A percentile compares a stretch with the other conserved stretches of the same genome.
Evolutionary conservation across 92 coral and sea anemone species (phyloP).

Genomic region (Plumapathes pennacea): DNA sequence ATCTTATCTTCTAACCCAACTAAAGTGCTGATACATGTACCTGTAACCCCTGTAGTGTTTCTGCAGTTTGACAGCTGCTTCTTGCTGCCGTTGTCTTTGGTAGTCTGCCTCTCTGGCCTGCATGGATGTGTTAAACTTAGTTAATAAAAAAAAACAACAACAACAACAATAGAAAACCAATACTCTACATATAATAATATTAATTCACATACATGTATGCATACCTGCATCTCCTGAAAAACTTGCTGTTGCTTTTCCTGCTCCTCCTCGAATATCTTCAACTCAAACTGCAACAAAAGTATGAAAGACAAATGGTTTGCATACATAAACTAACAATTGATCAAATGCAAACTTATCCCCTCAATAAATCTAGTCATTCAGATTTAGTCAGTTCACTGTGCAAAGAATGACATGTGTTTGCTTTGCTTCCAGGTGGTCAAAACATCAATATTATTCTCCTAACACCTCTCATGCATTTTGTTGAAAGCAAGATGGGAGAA

Average conservation of each 20-base stretch:
- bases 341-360: too few relatives aligned
- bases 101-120: constrained; percentile 76
- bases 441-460: not conserved
- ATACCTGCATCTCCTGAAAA: constrained; percentile 68
- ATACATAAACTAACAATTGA: too few relatives aligned
- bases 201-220: not conserved
- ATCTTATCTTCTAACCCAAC: too few relatives aligned
- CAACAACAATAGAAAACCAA: not conserved
- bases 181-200: not conserved
- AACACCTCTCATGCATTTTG: not conserved
- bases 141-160: not conserved
- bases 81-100: constrained; percentile 36
- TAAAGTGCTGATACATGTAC: constrained; percentile 19
- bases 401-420: not conserved
- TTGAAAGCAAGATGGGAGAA: not conserved
- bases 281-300: constrained; percentile 46
- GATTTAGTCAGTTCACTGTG: not conserved
- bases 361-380: not conserved
- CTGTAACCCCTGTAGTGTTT: constrained; percentile 75
- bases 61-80: constrained; percentile 75
- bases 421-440: not conserved
- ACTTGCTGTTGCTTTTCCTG: constrained; percentile 57
- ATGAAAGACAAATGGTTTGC: not conserved
- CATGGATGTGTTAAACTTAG: not conserved
- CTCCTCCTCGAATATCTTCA: constrained; percentile 72